Percentiles rank a stretch among this genome's conserved stretches.
Conservation (phyloP, 2,797 vertebrate genomes). For the Oreochromis grahami region DNA sequence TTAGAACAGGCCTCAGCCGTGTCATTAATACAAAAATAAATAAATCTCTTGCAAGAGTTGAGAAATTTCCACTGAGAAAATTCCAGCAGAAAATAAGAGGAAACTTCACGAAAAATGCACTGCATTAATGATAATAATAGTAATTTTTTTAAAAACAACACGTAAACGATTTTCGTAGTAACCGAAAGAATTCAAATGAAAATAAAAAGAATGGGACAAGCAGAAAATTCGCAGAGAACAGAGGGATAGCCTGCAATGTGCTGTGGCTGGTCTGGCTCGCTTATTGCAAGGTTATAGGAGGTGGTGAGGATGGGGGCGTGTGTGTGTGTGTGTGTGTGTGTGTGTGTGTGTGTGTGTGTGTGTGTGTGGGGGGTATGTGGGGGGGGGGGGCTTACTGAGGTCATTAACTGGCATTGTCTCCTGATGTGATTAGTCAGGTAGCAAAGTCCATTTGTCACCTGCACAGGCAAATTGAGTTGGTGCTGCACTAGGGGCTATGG, state of each 20-base stretch:
- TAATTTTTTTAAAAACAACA: neutral
- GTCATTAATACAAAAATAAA: slow-evolving; percentile 40
- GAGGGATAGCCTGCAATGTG: neutral
- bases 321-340: neutral
- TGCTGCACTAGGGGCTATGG: slow-evolving; percentile 98
- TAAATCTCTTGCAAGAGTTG: slow-evolving; percentile 29
- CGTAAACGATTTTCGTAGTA: neutral
- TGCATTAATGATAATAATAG: neutral
- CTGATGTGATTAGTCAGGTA: slow-evolving; percentile 99
- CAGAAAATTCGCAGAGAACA: neutral
- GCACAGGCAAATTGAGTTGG: slow-evolving; percentile 99
- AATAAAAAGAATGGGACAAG: slow-evolving; percentile 1
- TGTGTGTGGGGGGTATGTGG: accelerated
- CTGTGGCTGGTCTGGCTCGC: slow-evolving; percentile 1
- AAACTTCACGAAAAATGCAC: neutral
- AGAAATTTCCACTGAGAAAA: slow-evolving; percentile 6
- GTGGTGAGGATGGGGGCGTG: neutral
- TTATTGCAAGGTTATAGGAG: slow-evolving; percentile 58
- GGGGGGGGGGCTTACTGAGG: slow-evolving; percentile 80
- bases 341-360: too few species aligned
- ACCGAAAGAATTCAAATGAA: neutral
- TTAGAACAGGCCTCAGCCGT: slow-evolving; percentile 19
- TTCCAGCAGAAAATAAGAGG: neutral
- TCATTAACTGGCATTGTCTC: slow-evolving; percentile 99
- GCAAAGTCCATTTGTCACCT: slow-evolving; percentile 99